Base-by-base conservation (phyloP, 2,113 vertebrate species). In the Marcusenius ussheri region DNA sequence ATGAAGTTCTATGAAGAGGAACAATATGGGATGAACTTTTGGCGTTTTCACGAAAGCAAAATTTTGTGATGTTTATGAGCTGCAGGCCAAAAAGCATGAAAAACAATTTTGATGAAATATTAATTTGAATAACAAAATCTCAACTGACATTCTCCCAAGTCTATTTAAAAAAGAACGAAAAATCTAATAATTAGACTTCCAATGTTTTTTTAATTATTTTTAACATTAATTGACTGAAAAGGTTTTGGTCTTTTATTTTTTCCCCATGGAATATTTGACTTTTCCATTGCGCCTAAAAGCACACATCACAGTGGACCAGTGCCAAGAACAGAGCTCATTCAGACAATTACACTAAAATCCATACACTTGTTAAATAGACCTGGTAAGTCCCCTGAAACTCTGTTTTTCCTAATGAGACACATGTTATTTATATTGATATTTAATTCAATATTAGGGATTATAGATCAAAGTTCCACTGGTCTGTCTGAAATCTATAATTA, bases 261-360 rank as follows among this genome's bases (percentile, higher is more conserved):
- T 84, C 35, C 2, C 39, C 8, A 5, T n/a, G 45, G 42, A 47
- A n/a, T 47, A 24, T 88, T 53, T 51, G 31, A 77, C 39, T 17
- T 80, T 19, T 80, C 53, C 46, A 27, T 70, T 50, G 83, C 58
- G 31, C 47, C 35, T 35, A 88, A 45, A 91, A 83, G 58, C 88
- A 87, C 39, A 89, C 56, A 88, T 42, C 50, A 50, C 11, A 84
- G 39, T 58, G 83, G 42, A 89, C 21, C 1, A 88, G 42, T 89
- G 70, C 46, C 46, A 85, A 85, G 89, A 49, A 90, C 50, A 51
- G 89, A 88, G 89, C 70, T 91, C 15, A 89, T 90, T 91, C 90
- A 91, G 88, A 91, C 92, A 93, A 93, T 94, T 94, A 95, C 90
- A 92, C 90, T 92, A 87, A 90, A 93, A 94, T 94, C 93, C 92